phyloP scores from a whole-genome alignment of 2,113 vertebrate species.

The Sterna hirundo region DNA sequence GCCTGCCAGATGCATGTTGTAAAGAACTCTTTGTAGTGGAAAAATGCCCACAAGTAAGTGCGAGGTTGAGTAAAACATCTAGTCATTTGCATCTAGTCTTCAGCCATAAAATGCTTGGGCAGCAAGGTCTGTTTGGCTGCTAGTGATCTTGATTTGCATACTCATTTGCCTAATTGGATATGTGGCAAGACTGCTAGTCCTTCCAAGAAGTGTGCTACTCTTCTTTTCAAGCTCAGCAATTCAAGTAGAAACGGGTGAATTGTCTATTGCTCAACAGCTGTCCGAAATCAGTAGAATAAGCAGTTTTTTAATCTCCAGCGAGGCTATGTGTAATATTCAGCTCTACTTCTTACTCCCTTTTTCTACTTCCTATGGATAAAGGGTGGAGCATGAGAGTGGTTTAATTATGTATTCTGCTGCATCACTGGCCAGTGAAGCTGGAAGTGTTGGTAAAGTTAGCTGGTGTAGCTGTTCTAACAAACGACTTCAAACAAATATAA shows the following conservation, averaged over 20 bases:
- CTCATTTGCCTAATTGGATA: background rate
- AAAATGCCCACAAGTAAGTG: background rate
- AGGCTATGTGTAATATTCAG: background rate
- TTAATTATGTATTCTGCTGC: background rate
- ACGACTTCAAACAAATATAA: background rate
- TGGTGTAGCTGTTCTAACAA: background rate
- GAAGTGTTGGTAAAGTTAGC: background rate
- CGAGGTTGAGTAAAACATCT: background rate
- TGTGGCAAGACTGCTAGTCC: background rate
- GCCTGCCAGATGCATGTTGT: background rate
- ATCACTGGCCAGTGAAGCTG: background rate
- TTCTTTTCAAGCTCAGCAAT: background rate
- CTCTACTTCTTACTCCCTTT: background rate
- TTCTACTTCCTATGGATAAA: background rate
- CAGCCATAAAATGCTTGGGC: background rate
- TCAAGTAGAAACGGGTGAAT: background rate
- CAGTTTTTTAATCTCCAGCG: background rate
- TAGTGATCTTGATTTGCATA: background rate
- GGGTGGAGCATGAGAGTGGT: background rate
- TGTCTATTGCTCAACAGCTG: background rate
- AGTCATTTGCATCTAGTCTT: background rate
- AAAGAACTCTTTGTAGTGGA: background rate
- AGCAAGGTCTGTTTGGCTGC: background rate
- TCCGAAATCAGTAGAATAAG: background rate
- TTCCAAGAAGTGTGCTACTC: background rate